These are phyloP conservation scores for Meiosimyza platycephala DNA, from an alignment of 2,888 invertebrate species.

Conservation along the genomic window DNA sequence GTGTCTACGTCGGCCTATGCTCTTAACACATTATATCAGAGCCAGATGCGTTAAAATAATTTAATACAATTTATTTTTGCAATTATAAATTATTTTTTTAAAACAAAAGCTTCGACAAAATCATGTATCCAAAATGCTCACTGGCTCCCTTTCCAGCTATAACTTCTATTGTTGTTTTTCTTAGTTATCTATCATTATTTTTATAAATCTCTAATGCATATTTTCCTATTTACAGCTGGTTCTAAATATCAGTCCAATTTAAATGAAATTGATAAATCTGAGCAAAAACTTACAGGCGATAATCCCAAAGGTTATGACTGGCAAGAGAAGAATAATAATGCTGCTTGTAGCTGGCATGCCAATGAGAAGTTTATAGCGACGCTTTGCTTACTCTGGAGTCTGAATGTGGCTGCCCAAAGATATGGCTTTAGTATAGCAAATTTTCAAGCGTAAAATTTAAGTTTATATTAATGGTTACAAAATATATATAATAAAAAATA, in stretches of 20 bases:
- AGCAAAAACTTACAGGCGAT: constrained; percentile 74
- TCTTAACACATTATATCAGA: no score
- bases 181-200: no score
- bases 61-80: no score
- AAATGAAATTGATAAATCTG: constrained; percentile 84
- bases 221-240: constrained; percentile 69
- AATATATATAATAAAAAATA: constrained; percentile 20
- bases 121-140: no score
- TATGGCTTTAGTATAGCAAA: constrained; percentile 21
- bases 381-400: neutral
- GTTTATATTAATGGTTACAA: neutral
- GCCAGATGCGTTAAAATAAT: no score
- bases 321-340: constrained; percentile 60
- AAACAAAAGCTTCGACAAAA: no score
- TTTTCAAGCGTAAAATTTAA: constrained; percentile 37
- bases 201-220: no score
- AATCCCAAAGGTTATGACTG: constrained; percentile 64
- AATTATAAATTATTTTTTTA: no score
- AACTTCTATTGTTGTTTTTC: no score
- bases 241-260: constrained; percentile 79
- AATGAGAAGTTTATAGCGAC: neutral
- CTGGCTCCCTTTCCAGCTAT: no score
- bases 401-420: neutral
- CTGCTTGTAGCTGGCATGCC: constrained; percentile 36
- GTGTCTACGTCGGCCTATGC: no score